Evolutionary conservation across 2,113 vertebrate genomes (phyloP), one percentile per base, ranked within the genome.

Genomic region (Aphyosemion australe): DNA sequence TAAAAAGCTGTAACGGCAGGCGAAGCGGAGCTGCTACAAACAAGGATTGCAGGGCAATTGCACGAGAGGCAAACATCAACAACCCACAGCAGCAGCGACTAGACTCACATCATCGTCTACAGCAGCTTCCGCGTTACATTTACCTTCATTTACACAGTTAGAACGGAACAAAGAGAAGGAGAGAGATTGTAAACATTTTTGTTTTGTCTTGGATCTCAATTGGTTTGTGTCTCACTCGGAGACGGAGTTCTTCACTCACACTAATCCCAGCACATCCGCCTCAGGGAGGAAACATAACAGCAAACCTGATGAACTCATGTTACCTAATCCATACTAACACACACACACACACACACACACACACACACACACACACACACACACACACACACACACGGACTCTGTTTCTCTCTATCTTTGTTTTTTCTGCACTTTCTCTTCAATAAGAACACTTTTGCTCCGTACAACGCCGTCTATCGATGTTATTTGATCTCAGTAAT

Each of bases 221-320:
- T 58, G 67, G 79, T 72, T 75, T 18, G 51, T 20, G 26, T 43
- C 48, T 50, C 34, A 10, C 34, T 5, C 34, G 41, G 65, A 56
- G 55, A 46, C 26, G 55, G 49, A 59, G 72, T 57, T 64, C 61
- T 74, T 37, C 34, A 60, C 67, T 84, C 65, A 67, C 80, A 60
- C 42, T 79, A 79, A 87, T 69, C 79, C 75, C 78, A 76, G 77
- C 79, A 81, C 68, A 80, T 79, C 74, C 56, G 87, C 87, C 84
- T 81, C 46, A 0, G 82, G 86, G 80, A 84, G 79, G 69, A 82
- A 85, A 76, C 76, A 83, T 72, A 78, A 85, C 62, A 19, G 65
- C 76, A 88, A 89, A 91, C 89, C 80, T 85, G 82, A 83, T 88
- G 88, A 91, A 91, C 88, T 77, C 87, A 45, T 77, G 82, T 88